Conservation (phyloP, 2,113 vertebrate species). For the Ailurus styani region DNA sequence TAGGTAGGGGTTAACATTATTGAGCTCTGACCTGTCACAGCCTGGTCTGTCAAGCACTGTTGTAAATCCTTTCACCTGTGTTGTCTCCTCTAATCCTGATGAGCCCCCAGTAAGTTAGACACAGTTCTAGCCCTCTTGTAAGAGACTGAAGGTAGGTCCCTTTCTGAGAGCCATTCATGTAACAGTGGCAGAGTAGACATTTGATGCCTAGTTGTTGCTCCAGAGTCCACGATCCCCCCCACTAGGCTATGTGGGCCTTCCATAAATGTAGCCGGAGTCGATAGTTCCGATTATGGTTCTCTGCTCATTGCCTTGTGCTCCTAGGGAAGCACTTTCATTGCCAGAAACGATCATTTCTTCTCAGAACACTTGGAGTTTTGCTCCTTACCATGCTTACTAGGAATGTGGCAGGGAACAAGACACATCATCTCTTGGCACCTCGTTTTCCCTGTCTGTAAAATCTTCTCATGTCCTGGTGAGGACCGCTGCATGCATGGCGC, state of each 20-base stretch:
- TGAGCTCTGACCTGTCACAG: background rate
- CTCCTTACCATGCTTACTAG: background rate
- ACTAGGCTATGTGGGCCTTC: background rate
- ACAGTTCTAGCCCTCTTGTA: background rate
- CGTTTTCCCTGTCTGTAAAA: background rate
- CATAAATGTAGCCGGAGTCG: background rate
- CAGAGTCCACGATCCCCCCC: background rate
- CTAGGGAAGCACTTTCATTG: background rate
- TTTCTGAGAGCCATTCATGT: background rate
- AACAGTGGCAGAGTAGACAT: background rate
- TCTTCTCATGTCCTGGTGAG: background rate
- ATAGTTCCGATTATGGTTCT: fast-evolving
- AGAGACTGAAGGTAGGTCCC: background rate
- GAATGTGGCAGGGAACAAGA: background rate
- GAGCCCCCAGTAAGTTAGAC: background rate
- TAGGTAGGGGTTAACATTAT: background rate
- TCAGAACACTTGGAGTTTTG: background rate
- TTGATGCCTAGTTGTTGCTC: background rate
- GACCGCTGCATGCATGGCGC: background rate
- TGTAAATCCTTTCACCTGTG: background rate
- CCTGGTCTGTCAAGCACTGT: background rate
- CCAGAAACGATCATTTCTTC: background rate
- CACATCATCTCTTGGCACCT: fast-evolving
- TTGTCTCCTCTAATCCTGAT: background rate
- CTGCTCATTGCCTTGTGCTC: background rate